Evolutionary conservation across 2,888 invertebrate species (phyloP), one percentile per base, ranked within the genome.

Genomic region (Nudaria mundana): DNA sequence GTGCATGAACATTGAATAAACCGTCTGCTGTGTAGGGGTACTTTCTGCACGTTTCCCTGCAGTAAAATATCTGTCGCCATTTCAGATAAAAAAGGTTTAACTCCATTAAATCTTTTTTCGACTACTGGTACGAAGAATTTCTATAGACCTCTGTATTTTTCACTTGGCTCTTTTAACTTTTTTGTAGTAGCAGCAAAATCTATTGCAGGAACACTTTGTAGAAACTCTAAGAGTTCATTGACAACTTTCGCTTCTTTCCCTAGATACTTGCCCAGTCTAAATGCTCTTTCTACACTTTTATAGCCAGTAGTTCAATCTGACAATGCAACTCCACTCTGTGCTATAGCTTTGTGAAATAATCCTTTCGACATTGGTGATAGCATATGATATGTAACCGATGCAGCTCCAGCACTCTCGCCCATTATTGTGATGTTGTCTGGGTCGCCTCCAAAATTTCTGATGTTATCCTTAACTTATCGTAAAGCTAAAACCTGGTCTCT

Each of bases 401-500:
- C 66, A 3, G 81, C 79, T 0, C 90, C 90, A 0, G 89, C 87
- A 23, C 88, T 85, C 66, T 90, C 90, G 0, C 93, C 93, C 0
- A 46, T 16, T n/a, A 93, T 69, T 0, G 93, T 93, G 1, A 94
- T 91, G 0, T 78, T 76, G 44, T 92, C 75, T 0, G 92, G 90
- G 75, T 94, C 90, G 1, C 94, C 94, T 0, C 93, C 93, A 58
- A 93, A 94, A 0, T 89, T 74, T 0, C 77, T 89, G 30, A 94
- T 92, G 57, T 94, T 92, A 26, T 89, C 65, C 56, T 90, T 86
- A 0, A 94, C 75, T 93, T 93, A 57, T 6, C 23, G 25, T 0
- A 57, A 44, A 0, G 91, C 91, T 12, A 81, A 72, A 1, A 93
- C 93, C 69, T 94, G 93, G 72, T 94, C 94, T 61, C 93, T 93